A percentile compares a stretch with the other conserved stretches of the same genome.
These are phyloP conservation scores for Dyspetes luteomarginatus DNA, from an alignment of 2,888 invertebrate species.

Conservation along the genomic window DNA sequence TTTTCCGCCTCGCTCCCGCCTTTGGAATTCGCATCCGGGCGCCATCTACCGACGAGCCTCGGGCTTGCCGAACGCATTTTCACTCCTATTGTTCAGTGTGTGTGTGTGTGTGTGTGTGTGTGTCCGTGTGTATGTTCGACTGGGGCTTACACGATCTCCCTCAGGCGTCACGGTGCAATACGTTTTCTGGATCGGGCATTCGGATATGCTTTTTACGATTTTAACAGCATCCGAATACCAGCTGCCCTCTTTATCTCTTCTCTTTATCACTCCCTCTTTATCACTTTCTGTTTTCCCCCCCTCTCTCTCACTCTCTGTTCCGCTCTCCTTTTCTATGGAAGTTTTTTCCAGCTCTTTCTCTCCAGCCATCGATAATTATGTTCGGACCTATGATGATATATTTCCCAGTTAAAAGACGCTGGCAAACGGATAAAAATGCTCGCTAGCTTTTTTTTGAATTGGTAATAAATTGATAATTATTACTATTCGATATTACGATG, in stretches of 20 bases:
- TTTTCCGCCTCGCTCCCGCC: conserved; percentile 57
- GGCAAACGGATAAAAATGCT: too few species aligned
- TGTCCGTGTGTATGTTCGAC: background rate
- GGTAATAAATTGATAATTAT: too few species aligned
- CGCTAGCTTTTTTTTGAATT: too few species aligned
- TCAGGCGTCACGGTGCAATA: conserved; percentile 33
- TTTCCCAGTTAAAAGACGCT: too few species aligned
- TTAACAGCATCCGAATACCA: conserved; percentile 7
- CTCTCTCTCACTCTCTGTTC: background rate
- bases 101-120: background rate
- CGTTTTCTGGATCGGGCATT: conserved; percentile 21
- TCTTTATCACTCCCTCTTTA: background rate
- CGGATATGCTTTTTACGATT: conserved; percentile 30
- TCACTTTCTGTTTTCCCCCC: background rate
- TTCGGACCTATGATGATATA: too few species aligned
- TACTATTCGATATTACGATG: too few species aligned
- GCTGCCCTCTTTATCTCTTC: background rate
- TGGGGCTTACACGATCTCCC: conserved; percentile 36
- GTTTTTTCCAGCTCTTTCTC: too few species aligned
- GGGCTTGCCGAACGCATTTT: conserved; percentile 40
- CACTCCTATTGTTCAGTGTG: conserved; percentile 47
- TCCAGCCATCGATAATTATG: too few species aligned
- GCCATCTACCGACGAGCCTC: conserved; percentile 68
- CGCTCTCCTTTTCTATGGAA: too few species aligned
- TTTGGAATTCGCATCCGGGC: conserved; percentile 45